Evolutionary conservation across 2,888 invertebrate species (phyloP), one percentile per base, ranked within the genome.

Genomic region (Drosophila neonasuta): DNA sequence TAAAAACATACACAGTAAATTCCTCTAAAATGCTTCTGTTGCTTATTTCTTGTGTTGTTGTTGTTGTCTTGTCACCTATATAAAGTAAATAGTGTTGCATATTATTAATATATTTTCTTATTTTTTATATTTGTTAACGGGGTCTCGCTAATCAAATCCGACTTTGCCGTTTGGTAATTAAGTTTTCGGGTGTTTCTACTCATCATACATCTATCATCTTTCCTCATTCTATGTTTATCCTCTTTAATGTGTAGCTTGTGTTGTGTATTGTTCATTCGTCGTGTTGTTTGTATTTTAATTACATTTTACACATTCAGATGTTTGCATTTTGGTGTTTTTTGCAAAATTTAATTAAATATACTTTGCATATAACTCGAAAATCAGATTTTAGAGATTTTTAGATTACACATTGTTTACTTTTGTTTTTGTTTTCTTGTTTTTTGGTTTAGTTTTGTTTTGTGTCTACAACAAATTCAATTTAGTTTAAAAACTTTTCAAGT

Each of bases 21-120:
- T 81, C 75, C 83, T 81, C 81, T 81, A 81, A 81, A 81, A 81
- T 85, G 81, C 83, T 82, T 85, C 66, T 69, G 81, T 81, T 81
- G 79, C 85, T 77, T 69, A 86, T 81, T 81, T 81, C 85, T 75
- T 80, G 60, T 71, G 85, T 85, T 80, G 71, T 81, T 69, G 71
- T 71, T 71, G 70, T 79, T 69, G 49, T 82, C 71, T 85, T 81
- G 86, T 83, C 86, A 75, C 83, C 80, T 82, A 83, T 75, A 75
- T 82, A 82, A 82, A 86, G 81, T 82, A 82, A 82, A 82, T 82
- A 82, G 81, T 82, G 72, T 83, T 83, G 72, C 80, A 73, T 80
- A 82, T 77, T 72, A 72, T 63, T 64, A 54, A 58, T 54, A 34
- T 63, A 52, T 62, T 73, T 30, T 34, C n/a, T 34, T 62, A 36